Evolutionary conservation across 2,888 invertebrate genomes (phyloP), one percentile per base, ranked within the genome.

Genomic region (Exocentrus adspersus): DNA sequence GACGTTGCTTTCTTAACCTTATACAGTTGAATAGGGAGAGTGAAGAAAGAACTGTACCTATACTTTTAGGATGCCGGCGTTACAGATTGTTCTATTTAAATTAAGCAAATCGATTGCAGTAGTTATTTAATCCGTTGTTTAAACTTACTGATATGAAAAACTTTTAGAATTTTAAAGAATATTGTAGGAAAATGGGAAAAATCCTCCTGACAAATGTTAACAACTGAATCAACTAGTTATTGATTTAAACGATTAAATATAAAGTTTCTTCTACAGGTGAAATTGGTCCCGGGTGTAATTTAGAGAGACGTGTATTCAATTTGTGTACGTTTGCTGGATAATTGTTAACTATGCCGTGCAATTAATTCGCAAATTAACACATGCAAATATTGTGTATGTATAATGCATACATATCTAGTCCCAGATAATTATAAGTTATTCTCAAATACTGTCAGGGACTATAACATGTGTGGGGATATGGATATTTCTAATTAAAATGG

Each of bases 311-410:
- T 28, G 17, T 7, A 16, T 28, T 30, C n/a, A 28, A 28, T 48
- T 16, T 28, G 48, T 24, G 20, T 24, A 48, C 17, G 10, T 45
- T 45, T 28, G 24, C 9, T 9, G 28, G 24, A 9, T 16, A 48
- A 48, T 30, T 12, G 24, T 48, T 43, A 21, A 48, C 10, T 48
- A 16, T 28, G 28, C 28, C 17, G 16, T 9, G 28, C 28, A 30
- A 48, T 48, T 48, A 48, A 48, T 48, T 48, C 28, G 16, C 24
- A 48, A 48, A 48, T 48, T 48, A 48, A 48, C 48, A 48, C 48
- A 48, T 24, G 28, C 16, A 48, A 48, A 48, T 28, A 24, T 28
- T 48, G 37, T 48, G 20, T 9, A 48, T 28, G 28, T 14, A 48
- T 48, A 30, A 48, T 48, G 28, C 14, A 48, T 24, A 28, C 28